Percentiles rank a stretch among this genome's conserved stretches.
Conservation (phyloP, 2,888 invertebrate genomes). For the Pinctada fucata region DNA sequence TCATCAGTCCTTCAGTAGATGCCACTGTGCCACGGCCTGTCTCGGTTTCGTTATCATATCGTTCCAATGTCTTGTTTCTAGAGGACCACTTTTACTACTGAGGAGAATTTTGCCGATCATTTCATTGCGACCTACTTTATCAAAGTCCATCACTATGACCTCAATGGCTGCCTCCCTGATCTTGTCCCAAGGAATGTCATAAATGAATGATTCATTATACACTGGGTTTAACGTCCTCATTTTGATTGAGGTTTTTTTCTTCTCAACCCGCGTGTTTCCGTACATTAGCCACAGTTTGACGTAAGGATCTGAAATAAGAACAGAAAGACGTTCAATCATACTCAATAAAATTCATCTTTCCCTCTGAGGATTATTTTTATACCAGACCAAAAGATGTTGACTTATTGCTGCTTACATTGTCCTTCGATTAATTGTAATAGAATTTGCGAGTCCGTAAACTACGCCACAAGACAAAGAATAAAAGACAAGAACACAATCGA, state of each 20-base stretch:
- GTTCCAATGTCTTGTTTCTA: constrained; percentile 98
- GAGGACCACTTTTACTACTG: constrained; percentile 87
- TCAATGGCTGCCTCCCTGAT: constrained; percentile 95
- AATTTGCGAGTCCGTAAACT: too few relatives aligned
- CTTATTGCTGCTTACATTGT: too few relatives aligned
- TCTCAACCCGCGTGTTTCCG: constrained; percentile 95
- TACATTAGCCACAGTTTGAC: constrained; percentile 98
- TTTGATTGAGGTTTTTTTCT: constrained; percentile 90
- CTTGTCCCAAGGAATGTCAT: constrained; percentile 98
- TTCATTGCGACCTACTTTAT: constrained; percentile 95
- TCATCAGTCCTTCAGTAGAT: constrained; percentile 86
- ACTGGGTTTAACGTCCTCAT: constrained; percentile 90
- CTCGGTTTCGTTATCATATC: constrained; percentile 98
- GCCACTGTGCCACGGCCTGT: constrained; percentile 97
- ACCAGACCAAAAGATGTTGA: too few relatives aligned
- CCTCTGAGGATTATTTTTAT: too few relatives aligned
- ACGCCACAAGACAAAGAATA: too few relatives aligned
- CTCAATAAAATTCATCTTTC: neutral
- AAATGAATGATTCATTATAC: constrained; percentile 96
- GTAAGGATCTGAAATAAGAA: constrained; percentile 89
- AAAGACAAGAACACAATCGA: too few relatives aligned
- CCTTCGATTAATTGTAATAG: too few relatives aligned
- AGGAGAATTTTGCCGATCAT: constrained; percentile 86
- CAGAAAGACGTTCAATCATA: neutral
- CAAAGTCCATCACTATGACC: constrained; percentile 97